These are phyloP conservation scores for Platycercus adscitus DNA, from an alignment of 2,113 vertebrate species.

Conservation along the genomic window DNA sequence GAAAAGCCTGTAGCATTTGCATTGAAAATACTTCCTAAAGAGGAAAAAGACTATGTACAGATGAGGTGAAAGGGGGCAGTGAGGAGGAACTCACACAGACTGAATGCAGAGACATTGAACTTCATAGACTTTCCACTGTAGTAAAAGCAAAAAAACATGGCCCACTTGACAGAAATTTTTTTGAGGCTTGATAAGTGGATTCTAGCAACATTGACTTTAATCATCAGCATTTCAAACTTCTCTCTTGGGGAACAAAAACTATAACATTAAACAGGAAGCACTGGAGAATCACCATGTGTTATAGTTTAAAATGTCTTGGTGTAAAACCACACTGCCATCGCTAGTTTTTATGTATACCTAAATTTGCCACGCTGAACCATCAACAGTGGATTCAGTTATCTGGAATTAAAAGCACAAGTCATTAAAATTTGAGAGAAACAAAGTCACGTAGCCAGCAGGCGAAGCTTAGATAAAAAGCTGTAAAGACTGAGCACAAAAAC, in stretches of 20 bases:
- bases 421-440: background rate
- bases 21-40: conserved; percentile 21
- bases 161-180: background rate
- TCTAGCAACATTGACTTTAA: background rate
- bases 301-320: background rate
- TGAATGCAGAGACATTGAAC: background rate
- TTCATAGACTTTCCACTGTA: background rate
- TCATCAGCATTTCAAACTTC: background rate
- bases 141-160: background rate
- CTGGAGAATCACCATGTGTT: accelerated
- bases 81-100: background rate
- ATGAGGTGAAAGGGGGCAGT: background rate
- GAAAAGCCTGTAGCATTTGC: conserved; percentile 58
- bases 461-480: background rate
- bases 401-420: background rate
- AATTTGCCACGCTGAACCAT: background rate
- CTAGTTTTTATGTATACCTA: background rate
- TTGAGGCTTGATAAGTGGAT: background rate
- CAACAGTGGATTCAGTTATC: background rate
- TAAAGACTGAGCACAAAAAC: background rate
- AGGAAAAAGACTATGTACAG: background rate
- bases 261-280: background rate
- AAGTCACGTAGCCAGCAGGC: background rate
- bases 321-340: background rate
- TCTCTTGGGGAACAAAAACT: background rate